A percentile compares a stretch with the other conserved stretches of the same genome.
These are phyloP conservation scores for Drosophila rhopaloa DNA, from an alignment of 1,140 invertebrate genomes.

Conservation along the genomic window DNA sequence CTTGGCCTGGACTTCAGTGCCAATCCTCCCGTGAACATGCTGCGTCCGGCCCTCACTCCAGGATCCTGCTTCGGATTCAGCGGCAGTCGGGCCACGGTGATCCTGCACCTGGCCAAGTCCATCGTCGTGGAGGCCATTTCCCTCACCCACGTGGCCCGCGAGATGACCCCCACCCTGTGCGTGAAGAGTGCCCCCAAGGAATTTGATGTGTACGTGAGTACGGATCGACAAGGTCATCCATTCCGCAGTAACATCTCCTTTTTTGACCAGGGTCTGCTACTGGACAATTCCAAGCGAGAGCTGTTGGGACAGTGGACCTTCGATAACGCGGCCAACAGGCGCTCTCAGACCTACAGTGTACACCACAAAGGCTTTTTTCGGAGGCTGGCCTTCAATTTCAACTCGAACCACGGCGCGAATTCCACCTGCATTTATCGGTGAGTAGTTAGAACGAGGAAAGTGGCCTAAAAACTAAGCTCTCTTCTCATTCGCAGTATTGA, in stretches of 20 bases:
- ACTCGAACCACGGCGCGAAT: constrained; percentile 60
- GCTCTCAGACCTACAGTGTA: constrained; percentile 39
- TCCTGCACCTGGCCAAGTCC: constrained; percentile 47
- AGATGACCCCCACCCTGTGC: constrained; percentile 51
- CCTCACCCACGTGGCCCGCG: constrained; percentile 60
- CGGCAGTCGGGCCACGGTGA: constrained; percentile 38
- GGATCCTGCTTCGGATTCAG: constrained; percentile 70
- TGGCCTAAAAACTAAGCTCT: background rate
- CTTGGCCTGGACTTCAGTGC: constrained; percentile 64
- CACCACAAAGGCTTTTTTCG: background rate
- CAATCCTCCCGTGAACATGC: constrained; percentile 71
- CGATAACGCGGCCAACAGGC: constrained; percentile 33
- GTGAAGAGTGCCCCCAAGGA: constrained; percentile 68
- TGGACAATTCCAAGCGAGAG: background rate
- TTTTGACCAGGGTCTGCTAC: constrained; percentile 24
- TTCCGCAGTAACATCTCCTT: background rate
- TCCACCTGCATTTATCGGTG: constrained; percentile 64
- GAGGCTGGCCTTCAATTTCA: constrained; percentile 37
- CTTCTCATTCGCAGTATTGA: constrained; percentile 37
- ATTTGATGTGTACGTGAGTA: constrained; percentile 64
- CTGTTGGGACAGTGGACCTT: constrained; percentile 36
- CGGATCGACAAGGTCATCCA: background rate
- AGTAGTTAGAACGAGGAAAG: background rate
- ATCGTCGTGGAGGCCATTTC: constrained; percentile 58
- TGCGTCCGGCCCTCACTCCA: constrained; percentile 47